phyloP scores from a whole-genome alignment of 2,797 vertebrate genomes.

The Thaleichthys pacificus region DNA sequence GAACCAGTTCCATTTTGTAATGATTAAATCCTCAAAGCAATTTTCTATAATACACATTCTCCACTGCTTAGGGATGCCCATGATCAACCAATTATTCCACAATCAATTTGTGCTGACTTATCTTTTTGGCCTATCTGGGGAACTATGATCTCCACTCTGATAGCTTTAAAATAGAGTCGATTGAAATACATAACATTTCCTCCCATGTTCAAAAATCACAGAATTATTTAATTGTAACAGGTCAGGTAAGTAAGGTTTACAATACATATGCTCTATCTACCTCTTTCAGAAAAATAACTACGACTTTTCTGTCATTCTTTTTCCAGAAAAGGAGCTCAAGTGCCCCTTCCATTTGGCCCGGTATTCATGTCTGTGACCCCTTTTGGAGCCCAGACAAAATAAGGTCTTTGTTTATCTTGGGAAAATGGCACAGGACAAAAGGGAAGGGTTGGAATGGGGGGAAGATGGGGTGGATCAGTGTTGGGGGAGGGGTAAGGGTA shows the following conservation, averaged over 20 bases:
- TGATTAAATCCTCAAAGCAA: too few relatives aligned
- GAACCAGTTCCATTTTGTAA: too few relatives aligned
- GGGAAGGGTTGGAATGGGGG: conserved; percentile 37
- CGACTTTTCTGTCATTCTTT: conserved; percentile 48
- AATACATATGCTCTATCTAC: conserved; percentile 20
- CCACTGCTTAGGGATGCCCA: not conserved
- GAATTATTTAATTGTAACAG: conserved; percentile 17
- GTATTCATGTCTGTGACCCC: conserved; percentile 59
- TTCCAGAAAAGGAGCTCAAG: conserved; percentile 33
- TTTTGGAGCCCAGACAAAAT: conserved; percentile 64
- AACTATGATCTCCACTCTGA: not conserved
- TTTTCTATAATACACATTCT: not conserved
- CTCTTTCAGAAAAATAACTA: conserved; percentile 34
- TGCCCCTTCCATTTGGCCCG: conserved; percentile 45
- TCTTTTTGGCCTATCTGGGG: not conserved
- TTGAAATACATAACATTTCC: not conserved
- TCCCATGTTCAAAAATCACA: not conserved
- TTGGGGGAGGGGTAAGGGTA: conserved; percentile 56
- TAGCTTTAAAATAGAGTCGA: not conserved
- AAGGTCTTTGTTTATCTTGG: conserved; percentile 65
- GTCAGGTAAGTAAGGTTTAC: conserved; percentile 31
- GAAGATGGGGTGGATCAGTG: conserved; percentile 27
- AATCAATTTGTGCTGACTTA: not conserved
- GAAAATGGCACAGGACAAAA: conserved; percentile 57
- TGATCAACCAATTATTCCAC: not conserved